Evolutionary conservation across 2,888 invertebrate species (phyloP).

Genomic region (Timandra comae): DNA sequence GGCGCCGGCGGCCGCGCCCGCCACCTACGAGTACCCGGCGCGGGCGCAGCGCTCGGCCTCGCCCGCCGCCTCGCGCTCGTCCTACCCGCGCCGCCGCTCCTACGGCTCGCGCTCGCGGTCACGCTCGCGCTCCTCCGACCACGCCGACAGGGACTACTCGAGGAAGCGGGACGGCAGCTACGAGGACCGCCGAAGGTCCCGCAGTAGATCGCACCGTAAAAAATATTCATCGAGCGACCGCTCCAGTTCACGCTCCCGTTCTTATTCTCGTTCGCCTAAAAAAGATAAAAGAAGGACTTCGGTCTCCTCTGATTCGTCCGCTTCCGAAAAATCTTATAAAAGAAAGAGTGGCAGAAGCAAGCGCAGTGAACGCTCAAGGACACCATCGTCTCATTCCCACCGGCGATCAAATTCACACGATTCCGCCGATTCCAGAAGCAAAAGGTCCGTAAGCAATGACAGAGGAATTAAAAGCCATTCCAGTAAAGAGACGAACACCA

Average conservation of each 20-base stretch:
- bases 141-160: slow-evolving; percentile 10
- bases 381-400: slow-evolving; percentile 38
- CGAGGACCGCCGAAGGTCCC: slow-evolving; percentile 42
- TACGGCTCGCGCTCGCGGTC: slow-evolving; percentile 17
- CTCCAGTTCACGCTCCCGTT: slow-evolving; percentile 49
- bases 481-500: slow-evolving; percentile 32
- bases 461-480: slow-evolving; percentile 34
- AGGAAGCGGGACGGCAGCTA: slow-evolving; percentile 46
- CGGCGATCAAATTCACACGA: slow-evolving; percentile 32
- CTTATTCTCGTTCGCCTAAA: slow-evolving; percentile 42
- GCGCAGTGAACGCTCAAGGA: slow-evolving; percentile 32
- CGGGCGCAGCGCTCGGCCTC: slow-evolving; percentile 17
- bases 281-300: slow-evolving; percentile 32
- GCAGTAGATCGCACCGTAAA: slow-evolving; percentile 39
- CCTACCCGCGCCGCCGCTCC: slow-evolving; percentile 21
- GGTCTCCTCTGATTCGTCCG: slow-evolving; percentile 45
- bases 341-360: slow-evolving; percentile 28
- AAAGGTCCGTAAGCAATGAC: slow-evolving; percentile 13
- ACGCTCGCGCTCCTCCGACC: slow-evolving; percentile 50
- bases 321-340: slow-evolving; percentile 46
- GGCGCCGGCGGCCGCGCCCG: slow-evolving; percentile 9
- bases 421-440: slow-evolving; percentile 16
- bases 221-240: slow-evolving; percentile 59
- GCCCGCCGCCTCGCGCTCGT: slow-evolving; percentile 27
- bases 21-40: slow-evolving; percentile 18